Base-by-base conservation (phyloP, 2,888 invertebrate genomes). In the Catocala sponsa region DNA sequence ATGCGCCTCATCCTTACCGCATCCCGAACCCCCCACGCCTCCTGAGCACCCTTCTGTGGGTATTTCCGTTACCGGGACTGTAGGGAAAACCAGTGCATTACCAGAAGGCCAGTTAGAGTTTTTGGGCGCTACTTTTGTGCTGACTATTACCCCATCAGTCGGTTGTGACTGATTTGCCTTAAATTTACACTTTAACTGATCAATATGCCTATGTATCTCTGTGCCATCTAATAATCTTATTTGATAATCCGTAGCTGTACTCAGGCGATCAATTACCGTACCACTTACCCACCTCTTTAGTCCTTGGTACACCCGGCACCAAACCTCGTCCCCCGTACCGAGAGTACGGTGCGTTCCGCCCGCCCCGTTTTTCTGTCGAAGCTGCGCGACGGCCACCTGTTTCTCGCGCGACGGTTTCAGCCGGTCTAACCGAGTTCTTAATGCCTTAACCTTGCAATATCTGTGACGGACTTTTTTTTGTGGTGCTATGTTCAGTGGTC, bases 211-310 rank as follows among this genome's bases (percentile, higher is more conserved):
- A 46, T 46, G 46, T 46, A 46, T 46, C 12, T 46, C 46, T 13
- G 46, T 46, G 46, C 46, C 46, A 46, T 46, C 46, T 46, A 46
- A 46, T 46, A 46, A 46, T 46, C 15, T 13, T 13, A 46, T 13
- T 46, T 46, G 46, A 13, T 46, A 46, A 46, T 46, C 46, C 6
- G 46, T 46, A 46, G n/a, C n/a, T n/a, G 46, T 46, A 46, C 46
- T n/a, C 7, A 13, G 6, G 12, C 46, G 46, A 0, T 46, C 46
- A 46, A 12, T 46, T 5, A 46, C 46, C 7, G 46, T 15, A 15
- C 15, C 15, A 15, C 15, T 15, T 15, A 15, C 15, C 15, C 15
- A 15, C 1, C 2, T 15, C 15, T 15, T 15, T 15, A 15, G 2
- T 15, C 15, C 15, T 15, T 15, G 2, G 15, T 15, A 15, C 15